Conservation (phyloP, 2,888 invertebrate species). For the Ischnus inquisitorius region DNA sequence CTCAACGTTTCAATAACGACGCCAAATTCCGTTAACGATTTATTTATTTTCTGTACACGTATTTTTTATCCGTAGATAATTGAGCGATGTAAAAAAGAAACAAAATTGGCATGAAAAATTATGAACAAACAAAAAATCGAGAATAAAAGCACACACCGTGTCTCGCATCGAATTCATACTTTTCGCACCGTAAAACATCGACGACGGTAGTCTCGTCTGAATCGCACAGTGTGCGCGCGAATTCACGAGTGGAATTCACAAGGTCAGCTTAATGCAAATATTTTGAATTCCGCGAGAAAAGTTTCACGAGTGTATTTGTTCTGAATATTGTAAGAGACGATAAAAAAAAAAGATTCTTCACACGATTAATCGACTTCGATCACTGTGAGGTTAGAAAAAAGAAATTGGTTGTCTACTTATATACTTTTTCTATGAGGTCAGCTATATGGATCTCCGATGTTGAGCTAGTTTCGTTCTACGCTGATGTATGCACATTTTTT, state of each 20-base stretch:
- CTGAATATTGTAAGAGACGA: slow-evolving; percentile 2
- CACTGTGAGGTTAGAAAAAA: background rate
- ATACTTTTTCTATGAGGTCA: background rate
- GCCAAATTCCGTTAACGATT: background rate
- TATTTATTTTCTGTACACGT: slow-evolving; percentile 40
- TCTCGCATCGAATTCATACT: background rate
- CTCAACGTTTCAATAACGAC: too few species aligned
- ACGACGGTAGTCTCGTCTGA: background rate
- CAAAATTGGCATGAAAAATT: slow-evolving; percentile 7
- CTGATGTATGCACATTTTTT: background rate
- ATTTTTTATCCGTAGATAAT: slow-evolving; percentile 27
- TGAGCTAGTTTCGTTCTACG: background rate
- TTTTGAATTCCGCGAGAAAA: slow-evolving; percentile 27
- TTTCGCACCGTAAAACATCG: background rate
- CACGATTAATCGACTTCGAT: background rate
- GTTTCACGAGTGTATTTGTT: slow-evolving; percentile 10
- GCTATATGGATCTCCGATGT: background rate
- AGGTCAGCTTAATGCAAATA: slow-evolving; percentile 36
- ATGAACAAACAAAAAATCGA: background rate
- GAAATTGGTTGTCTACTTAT: background rate
- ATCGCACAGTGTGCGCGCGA: background rate
- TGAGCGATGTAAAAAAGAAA: slow-evolving; percentile 23
- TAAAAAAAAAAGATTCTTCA: background rate
- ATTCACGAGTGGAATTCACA: slow-evolving; percentile 13
- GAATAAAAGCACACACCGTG: background rate